Percentiles rank a stretch among this genome's conserved stretches.
Evolutionary conservation across 2,113 vertebrate genomes (phyloP).

Genomic region (Phalacrocorax aristotelis): DNA sequence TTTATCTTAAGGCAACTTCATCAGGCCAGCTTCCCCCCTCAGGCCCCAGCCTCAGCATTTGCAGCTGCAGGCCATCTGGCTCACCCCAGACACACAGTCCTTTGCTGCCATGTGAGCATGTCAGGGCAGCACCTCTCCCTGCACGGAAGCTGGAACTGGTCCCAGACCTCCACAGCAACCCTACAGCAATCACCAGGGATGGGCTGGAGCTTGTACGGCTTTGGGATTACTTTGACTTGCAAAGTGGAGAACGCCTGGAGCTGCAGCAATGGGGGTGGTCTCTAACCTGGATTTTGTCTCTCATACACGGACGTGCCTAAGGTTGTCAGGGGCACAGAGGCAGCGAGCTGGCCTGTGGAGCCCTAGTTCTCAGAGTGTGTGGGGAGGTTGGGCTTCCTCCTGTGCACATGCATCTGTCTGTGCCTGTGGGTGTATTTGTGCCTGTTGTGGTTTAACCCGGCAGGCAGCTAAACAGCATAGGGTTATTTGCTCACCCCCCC

Average conservation of each 20-base stretch:
- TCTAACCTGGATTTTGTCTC: neutral
- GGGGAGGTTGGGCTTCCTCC: neutral
- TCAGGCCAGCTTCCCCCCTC: neutral
- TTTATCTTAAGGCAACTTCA: too few relatives aligned
- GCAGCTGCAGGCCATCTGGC: neutral
- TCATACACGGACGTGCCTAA: neutral
- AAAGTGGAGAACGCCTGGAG: neutral
- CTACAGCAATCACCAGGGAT: neutral
- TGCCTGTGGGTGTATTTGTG: neutral
- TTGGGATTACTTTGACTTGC: neutral
- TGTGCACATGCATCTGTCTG: neutral
- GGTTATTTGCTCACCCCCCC: too few relatives aligned
- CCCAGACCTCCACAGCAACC: neutral
- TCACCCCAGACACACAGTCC: neutral
- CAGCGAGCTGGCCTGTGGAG: neutral
- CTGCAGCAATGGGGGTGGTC: neutral
- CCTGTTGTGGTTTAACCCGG: too few relatives aligned
- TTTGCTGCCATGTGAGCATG: neutral
- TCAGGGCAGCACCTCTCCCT: neutral
- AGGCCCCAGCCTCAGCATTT: neutral
- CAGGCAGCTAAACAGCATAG: too few relatives aligned
- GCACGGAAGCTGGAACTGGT: neutral
- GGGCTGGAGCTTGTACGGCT: neutral
- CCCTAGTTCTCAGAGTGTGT: neutral
- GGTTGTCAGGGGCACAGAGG: neutral